Evolutionary conservation across 1,140 invertebrate genomes (phyloP), one percentile per base, ranked within the genome.

Genomic region (Orussus abietinus): DNA sequence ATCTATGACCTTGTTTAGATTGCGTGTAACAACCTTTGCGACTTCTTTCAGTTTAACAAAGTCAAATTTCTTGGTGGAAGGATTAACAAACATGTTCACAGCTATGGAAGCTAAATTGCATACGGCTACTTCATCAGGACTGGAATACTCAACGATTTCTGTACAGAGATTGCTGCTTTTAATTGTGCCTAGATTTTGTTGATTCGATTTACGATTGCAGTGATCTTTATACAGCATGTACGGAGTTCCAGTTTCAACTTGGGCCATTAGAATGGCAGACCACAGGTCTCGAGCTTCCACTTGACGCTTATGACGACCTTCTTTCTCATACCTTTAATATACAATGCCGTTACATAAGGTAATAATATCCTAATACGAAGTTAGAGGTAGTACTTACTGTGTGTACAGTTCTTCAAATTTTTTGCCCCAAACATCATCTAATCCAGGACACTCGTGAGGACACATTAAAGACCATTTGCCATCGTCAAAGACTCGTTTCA

Each of bases 151-250:
- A 1, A 99, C 82, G 59, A 99, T 93, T 80, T 99, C 97, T 1
- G 96, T 98, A 64, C 96, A 99, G 10, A 99, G 75, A 73, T 99
- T 99, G 47, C 92, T 96, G 66, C 94, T 95, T 73, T 96, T 97
- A 45, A 99, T 98, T 4, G 96, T 99, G 17, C 96, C 97, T 12
- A 99, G 69, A 75, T 99, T 98, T 71, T 99, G 85, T 63, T 99
- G 97, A 71, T 99, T 99, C 35, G 90, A 93, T 75, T 99, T 99
- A 5, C 86, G 74, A 64, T 99, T 99, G 59, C 96, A 98, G 10
- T 92, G 81, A 76, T 99, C 97, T 73, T 98, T 98, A 63, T 96
- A 98, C 1, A 94, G 70, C 91, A 99, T 98, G 64, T 96, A 99
- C 4, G 97, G 96, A 11, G 88, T 95, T 17, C 97, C 97, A 11